Evolutionary conservation across 1,140 invertebrate genomes (phyloP).

Genomic region (Cotesia glomerata): DNA sequence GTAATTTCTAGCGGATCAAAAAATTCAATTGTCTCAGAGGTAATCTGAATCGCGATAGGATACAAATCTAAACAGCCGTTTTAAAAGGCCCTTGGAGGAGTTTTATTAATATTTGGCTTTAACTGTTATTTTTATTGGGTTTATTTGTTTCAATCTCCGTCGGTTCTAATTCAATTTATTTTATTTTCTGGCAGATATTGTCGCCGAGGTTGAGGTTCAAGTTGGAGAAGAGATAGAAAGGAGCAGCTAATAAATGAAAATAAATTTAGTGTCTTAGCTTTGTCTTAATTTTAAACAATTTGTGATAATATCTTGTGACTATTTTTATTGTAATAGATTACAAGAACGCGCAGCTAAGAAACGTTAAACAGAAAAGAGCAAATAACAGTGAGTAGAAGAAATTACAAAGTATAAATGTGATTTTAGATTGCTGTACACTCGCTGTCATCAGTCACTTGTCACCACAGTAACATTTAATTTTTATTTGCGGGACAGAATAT

Average conservation of each 20-base stretch:
- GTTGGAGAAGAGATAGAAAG: neutral
- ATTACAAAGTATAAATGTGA: neutral
- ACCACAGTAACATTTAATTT: neutral
- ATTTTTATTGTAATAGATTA: neutral
- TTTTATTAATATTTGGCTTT: too few relatives aligned
- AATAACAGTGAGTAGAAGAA: neutral
- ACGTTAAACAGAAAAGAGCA: neutral
- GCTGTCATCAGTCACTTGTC: neutral
- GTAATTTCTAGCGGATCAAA: too few relatives aligned
- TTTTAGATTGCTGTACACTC: neutral
- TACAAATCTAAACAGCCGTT: too few relatives aligned
- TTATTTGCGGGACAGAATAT: neutral
- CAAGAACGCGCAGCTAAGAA: neutral
- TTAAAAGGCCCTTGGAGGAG: too few relatives aligned
- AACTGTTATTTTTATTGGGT: too few relatives aligned
- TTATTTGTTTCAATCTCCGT: too few relatives aligned
- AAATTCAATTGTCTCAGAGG: too few relatives aligned
- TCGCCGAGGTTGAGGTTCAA: too few relatives aligned
- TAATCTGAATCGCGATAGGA: too few relatives aligned
- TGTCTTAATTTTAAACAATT: conserved; percentile 31
- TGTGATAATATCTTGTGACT: conserved; percentile 11
- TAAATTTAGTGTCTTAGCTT: conserved; percentile 21
- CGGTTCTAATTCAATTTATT: too few relatives aligned
- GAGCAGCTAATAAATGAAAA: conserved; percentile 34
- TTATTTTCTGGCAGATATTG: too few relatives aligned